Conservation (phyloP, 2,888 invertebrate genomes). For the Ceratothoa steindachneri region DNA sequence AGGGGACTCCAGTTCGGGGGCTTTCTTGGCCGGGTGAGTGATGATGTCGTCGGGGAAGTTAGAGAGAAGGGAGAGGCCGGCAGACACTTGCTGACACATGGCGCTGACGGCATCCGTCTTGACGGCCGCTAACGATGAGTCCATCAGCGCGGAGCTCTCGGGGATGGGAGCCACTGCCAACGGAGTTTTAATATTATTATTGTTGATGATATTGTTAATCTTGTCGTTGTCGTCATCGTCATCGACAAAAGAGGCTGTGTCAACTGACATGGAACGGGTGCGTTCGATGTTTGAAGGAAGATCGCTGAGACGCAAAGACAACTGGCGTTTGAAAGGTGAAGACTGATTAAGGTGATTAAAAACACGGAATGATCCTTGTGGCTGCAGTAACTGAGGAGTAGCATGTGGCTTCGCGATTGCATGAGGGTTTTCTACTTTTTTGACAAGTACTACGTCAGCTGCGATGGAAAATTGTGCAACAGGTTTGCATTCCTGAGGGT, state of each 20-base stretch:
- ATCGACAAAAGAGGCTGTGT: conserved; percentile 11
- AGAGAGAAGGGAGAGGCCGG: conserved; percentile 68
- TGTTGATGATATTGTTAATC: neutral
- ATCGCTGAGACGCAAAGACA: conserved; percentile 90
- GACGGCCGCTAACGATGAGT: conserved; percentile 56
- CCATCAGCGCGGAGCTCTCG: conserved; percentile 64
- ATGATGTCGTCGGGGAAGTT: conserved; percentile 51
- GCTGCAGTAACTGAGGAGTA: conserved; percentile 84
- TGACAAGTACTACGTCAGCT: conserved; percentile 56
- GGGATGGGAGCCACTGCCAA: conserved; percentile 68
- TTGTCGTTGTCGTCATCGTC: neutral
- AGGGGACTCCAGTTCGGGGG: too few species aligned
- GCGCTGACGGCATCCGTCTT: conserved; percentile 63
- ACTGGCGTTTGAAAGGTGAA: conserved; percentile 91
- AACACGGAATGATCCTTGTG: conserved; percentile 91
- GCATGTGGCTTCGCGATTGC: conserved; percentile 94
- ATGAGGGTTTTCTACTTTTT: conserved; percentile 73
- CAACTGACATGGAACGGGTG: conserved; percentile 36
- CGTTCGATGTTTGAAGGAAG: conserved; percentile 91
- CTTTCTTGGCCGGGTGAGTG: neutral
- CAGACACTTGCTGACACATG: conserved; percentile 72
- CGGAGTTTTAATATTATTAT: neutral
- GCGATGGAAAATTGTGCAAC: conserved; percentile 51
- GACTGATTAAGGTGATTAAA: conserved; percentile 67
- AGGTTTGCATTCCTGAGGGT: conserved; percentile 60